These are phyloP conservation scores for Colaptes auratus DNA, from an alignment of 2,113 vertebrate species.

Conservation along the genomic window DNA sequence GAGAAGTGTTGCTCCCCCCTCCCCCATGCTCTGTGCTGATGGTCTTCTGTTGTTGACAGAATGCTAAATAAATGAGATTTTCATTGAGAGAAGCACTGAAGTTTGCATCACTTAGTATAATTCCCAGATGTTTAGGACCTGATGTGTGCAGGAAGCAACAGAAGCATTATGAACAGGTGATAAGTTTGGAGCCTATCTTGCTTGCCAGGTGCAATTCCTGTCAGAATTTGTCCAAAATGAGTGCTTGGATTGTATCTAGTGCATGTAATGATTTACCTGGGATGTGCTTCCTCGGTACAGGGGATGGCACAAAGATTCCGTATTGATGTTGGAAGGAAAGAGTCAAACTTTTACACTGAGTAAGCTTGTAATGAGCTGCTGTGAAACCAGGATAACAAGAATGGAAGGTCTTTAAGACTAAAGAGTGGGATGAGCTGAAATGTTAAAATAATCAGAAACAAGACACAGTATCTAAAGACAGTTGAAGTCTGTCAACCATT, in stretches of 20 bases:
- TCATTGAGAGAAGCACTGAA: fast-evolving
- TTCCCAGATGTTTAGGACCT: background rate
- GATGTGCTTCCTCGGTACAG: fast-evolving
- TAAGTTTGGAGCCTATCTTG: background rate
- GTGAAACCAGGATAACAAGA: no score
- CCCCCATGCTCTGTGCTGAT: background rate
- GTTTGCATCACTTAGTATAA: background rate
- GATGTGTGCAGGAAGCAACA: background rate
- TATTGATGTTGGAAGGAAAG: no score
- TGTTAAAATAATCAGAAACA: no score
- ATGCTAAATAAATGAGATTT: background rate
- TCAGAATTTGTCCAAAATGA: background rate
- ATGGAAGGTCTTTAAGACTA: no score
- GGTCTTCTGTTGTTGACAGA: background rate
- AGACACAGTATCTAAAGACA: no score
- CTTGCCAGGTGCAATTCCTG: background rate
- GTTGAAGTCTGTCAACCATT: no score
- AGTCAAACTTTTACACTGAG: no score
- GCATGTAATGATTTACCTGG: background rate
- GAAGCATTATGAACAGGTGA: background rate
- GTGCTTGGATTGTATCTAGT: background rate
- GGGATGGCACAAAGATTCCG: background rate
- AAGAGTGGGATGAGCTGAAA: no score
- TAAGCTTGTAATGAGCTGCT: no score
- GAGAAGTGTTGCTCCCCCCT: background rate